Evolutionary conservation across 2,113 vertebrate genomes (phyloP), one percentile per base, ranked within the genome.

Genomic region (Trichomycterus rosablanca): DNA sequence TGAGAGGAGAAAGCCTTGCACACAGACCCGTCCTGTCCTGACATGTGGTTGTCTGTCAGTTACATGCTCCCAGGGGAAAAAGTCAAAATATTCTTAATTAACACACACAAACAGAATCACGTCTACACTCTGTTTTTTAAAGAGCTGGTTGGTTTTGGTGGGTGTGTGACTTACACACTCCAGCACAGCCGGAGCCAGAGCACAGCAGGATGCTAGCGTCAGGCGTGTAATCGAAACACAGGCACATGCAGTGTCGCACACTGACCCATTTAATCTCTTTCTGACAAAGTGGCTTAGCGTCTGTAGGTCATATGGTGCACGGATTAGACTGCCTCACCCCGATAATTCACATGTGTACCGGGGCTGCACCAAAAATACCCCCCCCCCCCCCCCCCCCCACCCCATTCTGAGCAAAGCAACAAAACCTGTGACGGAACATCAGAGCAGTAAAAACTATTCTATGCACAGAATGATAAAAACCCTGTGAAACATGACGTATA

Each of bases 281-380:
- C 79, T 84, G 78, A 86, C 82, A 86, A 87, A 86, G 81, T 85
- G 79, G 84, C 80, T 87, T 86, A 87, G 77, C 71, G 63, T 83
- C 73, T 77, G 77, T 76, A 75, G 80, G 84, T 87, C 84, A 83
- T 85, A 84, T 83, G 86, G 84, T 75, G 75, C 74, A 75, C 72
- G 35, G 79, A 80, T 87, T 84, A 84, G 60, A 73, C 74, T 62
- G 74, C 67, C 76, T 67, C 61, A 35, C 49, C 57, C 34, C 59
- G 37, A 49, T 53, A 57, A 34, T 19, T 18, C 24, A 55, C 14
- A 5, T 9, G n/a, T 48, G 26, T 18, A 35, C 45, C 32, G 19
- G 61, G 34, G 32, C 52, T 14, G 26, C 20, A 28, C 14, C 40
- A 28, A 34, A 49, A 59, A 37, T 15, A 15, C 15, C 15, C 18